A percentile compares a stretch with the other conserved stretches of the same genome.
Evolutionary conservation across 1,140 invertebrate genomes (phyloP).

Genomic region (Habropoda laboriosa): DNA sequence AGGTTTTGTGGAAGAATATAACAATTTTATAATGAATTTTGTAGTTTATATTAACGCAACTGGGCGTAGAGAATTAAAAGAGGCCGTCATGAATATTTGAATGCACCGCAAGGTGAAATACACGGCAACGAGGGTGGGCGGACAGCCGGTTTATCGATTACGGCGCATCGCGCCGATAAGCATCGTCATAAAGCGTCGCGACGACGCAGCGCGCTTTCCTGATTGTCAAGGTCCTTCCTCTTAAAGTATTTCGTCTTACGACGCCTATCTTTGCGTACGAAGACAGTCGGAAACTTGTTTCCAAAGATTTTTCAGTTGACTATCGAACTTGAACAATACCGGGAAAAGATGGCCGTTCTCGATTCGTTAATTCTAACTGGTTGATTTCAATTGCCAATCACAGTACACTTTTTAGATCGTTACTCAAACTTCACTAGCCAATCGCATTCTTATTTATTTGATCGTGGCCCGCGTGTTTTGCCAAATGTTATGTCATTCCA

Average conservation of each 20-base stretch:
- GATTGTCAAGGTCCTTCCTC: slow-evolving; percentile 66
- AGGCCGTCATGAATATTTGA: slow-evolving; percentile 64
- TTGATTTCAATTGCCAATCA: slow-evolving; percentile 8
- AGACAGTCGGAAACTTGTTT: not conserved
- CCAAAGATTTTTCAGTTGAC: not conserved
- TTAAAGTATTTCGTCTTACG: slow-evolving; percentile 5
- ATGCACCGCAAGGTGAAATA: slow-evolving; percentile 58
- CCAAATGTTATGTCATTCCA: slow-evolving; percentile 33
- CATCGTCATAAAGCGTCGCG: slow-evolving; percentile 55
- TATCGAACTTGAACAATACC: not conserved
- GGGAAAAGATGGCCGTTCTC: not conserved
- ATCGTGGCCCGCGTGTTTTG: slow-evolving; percentile 20
- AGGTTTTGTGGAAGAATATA: not conserved
- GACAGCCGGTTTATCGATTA: slow-evolving; percentile 62
- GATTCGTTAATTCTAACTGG: slow-evolving; percentile 13
- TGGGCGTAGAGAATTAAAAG: slow-evolving; percentile 25
- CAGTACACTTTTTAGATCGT: not conserved
- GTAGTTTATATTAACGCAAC: not conserved
- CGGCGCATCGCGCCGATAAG: slow-evolving; percentile 56
- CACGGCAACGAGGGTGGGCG: slow-evolving; percentile 48
- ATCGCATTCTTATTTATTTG: slow-evolving; percentile 7
- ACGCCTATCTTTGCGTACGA: not conserved
- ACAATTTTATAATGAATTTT: not conserved
- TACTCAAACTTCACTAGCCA: not conserved
- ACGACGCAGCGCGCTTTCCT: slow-evolving; percentile 46